Base-by-base conservation (phyloP, 2,888 invertebrate genomes). In the Mesorhabditis spiculigera region DNA sequence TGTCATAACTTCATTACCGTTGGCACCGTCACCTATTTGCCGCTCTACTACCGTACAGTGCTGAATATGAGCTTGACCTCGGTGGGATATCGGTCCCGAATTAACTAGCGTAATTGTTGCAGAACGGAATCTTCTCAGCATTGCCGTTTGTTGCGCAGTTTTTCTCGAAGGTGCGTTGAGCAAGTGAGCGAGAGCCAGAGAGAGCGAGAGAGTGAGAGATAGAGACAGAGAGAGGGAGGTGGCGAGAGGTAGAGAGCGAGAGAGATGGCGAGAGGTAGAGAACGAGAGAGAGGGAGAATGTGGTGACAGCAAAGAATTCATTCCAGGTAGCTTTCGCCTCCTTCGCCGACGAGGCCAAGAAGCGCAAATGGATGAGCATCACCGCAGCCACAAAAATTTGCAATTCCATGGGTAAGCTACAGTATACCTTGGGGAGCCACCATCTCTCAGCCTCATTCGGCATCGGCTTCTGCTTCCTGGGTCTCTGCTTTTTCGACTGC, bases 1-100 rank as follows among this genome's bases (percentile, higher is more conserved):
- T 82, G 82, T 28, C 85, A 85, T 66, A 84, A 82, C 66, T 85
- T 82, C 71, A 80, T 85, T 70, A 85, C 82, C 4, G 85, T 85
- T 13, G 85, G 83, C 63, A 84, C 80, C 8, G 78, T 85, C 63
- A 82, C 83, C 5, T 85, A 85, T 63, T 74, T 85, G 13, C 85
- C 85, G 5, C 75, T 81, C 65, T 85, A 85, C 75, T 85, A 85
- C 71, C 76, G 78, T 66, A 81, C 77, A 6, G 81, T 85, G 4
- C 74, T 85, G 66, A 81, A 82, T 44, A 80, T 85, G 81, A 81
- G 82, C 66, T 72, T 84, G 64, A 76, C 81, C 28, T 75, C 80
- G 66, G 83, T 83, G 71, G 70, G 75, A 63, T 45, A 28, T 50
- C 28, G 6, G 4, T 8, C 5, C 10, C 8, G 8, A 13, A 50